Base-by-base conservation (phyloP, 2,888 invertebrate species). In the Stenoptilia bipunctidactyla region DNA sequence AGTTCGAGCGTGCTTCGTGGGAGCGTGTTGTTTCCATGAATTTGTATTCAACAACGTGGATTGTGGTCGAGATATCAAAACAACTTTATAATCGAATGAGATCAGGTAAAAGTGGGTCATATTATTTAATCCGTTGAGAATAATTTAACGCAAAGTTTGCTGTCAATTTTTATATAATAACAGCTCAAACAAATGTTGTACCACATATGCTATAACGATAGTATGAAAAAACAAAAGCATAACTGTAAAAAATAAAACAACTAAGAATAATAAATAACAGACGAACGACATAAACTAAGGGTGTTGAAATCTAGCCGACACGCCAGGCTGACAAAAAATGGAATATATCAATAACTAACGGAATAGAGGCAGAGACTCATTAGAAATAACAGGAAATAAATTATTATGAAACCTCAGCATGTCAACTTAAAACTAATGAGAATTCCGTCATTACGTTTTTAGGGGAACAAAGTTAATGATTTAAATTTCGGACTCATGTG, bases 351-450 rank as follows among this genome's bases (percentile, higher is more conserved):
- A 48, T 49, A 44, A 46, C 33, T 6, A 8, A 12, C 44, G 49
- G 41, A 52, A 55, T 59, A 58, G 58, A 58, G 55, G 55, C 56
- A 53, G 61, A 61, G 61, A 61, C 52, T 52, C 48, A 43, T 61
- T 57, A 66, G 57, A 62, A 66, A 70, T 58, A 71, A 69, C 65
- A 68, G 61, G 59, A 62, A 52, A 56, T 45, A 42, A 53, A 56
- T 55, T 61, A 58, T 64, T 65, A 68, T 55, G 48, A 52, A 53
- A 59, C 51, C 56, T 52, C 66, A 48, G 69, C 69, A 66, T 71
- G 71, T 51, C 58, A 47, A 56, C n/a, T 9, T 30, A 2, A 30
- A 9, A 30, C 30, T 30, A n/a, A n/a, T 20, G 20, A 8, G 20
- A 20, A 20, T 20, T 5, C 4, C 3, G 4, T 20, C 20, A 20